These are phyloP conservation scores for Poeciliopsis occidentalis DNA, from an alignment of 2,113 vertebrate genomes.

Conservation along the genomic window DNA sequence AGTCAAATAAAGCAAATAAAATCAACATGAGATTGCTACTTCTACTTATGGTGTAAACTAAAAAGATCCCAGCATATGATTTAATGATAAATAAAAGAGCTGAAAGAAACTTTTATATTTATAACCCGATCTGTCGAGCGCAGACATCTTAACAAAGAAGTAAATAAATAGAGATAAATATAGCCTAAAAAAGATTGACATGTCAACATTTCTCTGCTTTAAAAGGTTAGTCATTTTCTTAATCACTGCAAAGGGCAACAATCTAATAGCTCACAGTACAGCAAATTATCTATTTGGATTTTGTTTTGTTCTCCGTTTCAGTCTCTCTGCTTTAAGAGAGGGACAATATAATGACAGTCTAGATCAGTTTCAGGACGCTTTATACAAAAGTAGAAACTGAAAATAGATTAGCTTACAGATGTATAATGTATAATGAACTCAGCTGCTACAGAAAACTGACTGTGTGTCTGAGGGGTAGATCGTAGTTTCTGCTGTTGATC, in stretches of 20 bases:
- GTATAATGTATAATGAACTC: no score
- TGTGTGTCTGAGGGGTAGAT: no score
- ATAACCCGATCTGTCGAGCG: background rate
- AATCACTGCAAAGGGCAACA: constrained; percentile 6
- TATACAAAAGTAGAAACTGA: constrained; percentile 9
- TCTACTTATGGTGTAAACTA: background rate
- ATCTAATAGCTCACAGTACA: constrained; percentile 24
- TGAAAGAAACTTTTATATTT: background rate
- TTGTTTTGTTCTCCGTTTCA: constrained; percentile 43
- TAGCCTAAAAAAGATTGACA: background rate
- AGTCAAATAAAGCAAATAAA: no score
- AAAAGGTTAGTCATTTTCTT: background rate
- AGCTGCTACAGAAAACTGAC: no score
- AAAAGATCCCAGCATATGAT: background rate
- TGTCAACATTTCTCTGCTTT: background rate
- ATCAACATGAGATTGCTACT: no score
- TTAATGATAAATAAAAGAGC: background rate
- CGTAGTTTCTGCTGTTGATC: background rate
- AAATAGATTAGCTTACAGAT: background rate
- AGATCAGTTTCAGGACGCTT: constrained; percentile 61
- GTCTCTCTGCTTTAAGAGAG: constrained; percentile 48
- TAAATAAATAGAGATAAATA: background rate
- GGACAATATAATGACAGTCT: constrained; percentile 66
- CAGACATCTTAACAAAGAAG: background rate
- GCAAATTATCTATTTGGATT: constrained; percentile 8